Base-by-base conservation (phyloP, 2,797 vertebrate genomes). In the Chiloscyllium punctatum region DNA sequence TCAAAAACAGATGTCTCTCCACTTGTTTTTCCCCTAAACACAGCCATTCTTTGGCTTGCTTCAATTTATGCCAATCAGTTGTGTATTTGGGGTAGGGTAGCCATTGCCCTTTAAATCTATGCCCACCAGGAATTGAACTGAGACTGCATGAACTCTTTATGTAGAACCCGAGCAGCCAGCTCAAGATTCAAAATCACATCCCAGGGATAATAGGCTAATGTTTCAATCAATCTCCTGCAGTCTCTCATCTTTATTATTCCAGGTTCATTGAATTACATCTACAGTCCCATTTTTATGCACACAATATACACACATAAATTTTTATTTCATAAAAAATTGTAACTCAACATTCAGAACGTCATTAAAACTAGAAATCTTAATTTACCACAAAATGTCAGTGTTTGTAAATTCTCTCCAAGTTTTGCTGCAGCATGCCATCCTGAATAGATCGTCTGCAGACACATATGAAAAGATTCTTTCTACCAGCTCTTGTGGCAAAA, bases 391-490 rank as follows among this genome's bases (percentile, higher is more conserved):
- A 95, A 77, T 23, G 71, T 95, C 69, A 57, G 71, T 95, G 94
- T 95, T 95, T 77, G 94, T 30, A 51, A 74, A 74, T 95, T 95
- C 94, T 71, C 94, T 72, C 94, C 94, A 95, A 30, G 72, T 53
- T 95, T 74, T 95, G 94, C 51, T 95, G n/a, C 94, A 95, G 71
- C 72, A 57, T 33, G 94, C 94, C 33, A 95, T 53, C 48, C 71
- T 51, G 30, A 57, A 77, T 13, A 95, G 94, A 57, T 95, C 94
- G 2, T 95, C 71, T 57, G 71, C 71, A 27, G 94, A 95, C 25
- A 95, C 33, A 95, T 77, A 77, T 95, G 94, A 77, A 95, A 77
- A 77, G 48, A 95, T 95, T 77, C 72, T 95, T 77, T 95, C 94
- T 48, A 95, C 94, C 94, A 95, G 71, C 48, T 95, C 94, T 77